Base-by-base conservation (phyloP, 2,888 invertebrate species). In the Habroteleia sp. region DNA sequence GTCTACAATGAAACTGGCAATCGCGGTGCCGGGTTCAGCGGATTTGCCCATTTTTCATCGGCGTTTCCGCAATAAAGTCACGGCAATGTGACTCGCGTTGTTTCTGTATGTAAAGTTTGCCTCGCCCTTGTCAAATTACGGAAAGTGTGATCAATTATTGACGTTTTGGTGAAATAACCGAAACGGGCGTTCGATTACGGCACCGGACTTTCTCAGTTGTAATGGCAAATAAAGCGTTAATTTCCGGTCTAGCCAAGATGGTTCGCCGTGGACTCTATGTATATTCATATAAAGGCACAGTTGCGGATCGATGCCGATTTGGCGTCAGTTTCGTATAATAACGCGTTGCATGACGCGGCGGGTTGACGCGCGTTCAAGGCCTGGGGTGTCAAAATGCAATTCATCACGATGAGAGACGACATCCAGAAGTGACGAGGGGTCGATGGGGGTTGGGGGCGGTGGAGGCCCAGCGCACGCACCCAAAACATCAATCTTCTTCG, bases 401-500 rank as follows among this genome's bases (percentile, higher is more conserved):
- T 84, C 83, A 85, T 85, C 85, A 82, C 74, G 75, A 44, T 48
- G 73, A 33, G 71, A 72, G 41, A 62, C 50, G 62, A 76, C 68
- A 69, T 52, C 39, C 35, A 48, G 68, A 73, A 54, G 65, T 66
- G 63, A 58, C 62, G 75, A 42, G 52, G 56, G 16, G 63, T 54
- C 42, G 50, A 14, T 44, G 23, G 46, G 13, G 46, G 50, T n/a
- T n/a, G 17, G 41, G 17, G 46, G 10, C 46, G 48, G 31, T 2
- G 4, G 66, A 41, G 48, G 56, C 35, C 46, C 56, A 20, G 56
- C 77, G 79, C 85, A 83, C 83, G 84, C 84, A 85, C 81, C 82
- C 83, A 79, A 82, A 81, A 82, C 87, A 87, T 87, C 87, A 86
- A 87, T 87, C 87, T 87, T 87, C 84, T 83, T 85, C 83, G 80